Base-by-base conservation (phyloP, 2,113 vertebrate genomes). In the Mirza zaza region DNA sequence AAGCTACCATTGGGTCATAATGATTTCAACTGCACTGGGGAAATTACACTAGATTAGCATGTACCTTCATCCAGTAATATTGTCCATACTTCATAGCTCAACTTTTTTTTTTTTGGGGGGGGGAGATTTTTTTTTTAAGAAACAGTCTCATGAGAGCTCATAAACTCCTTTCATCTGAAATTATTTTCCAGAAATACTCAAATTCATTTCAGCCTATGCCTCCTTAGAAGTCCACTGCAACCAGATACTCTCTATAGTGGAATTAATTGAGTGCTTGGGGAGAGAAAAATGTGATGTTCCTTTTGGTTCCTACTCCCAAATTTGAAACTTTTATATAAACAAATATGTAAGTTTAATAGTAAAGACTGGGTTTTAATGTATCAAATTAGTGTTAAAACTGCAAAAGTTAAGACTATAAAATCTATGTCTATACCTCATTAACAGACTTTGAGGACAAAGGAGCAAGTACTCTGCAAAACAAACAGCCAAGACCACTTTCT, bases 161-260 rank as follows among this genome's bases (percentile, higher is more conserved):
- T 84, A 59, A 59, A 95, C 13, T 45, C 42, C 36, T 67, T 94
- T 89, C 14, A 91, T 52, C 73, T 81, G 76, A 94, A 92, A 86
- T 67, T 89, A 92, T 55, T 89, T 95, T 88, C 68, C 57, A 70
- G 85, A 86, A 94, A 91, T 65, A 91, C 6, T 94, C 83, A 67
- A 85, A 89, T 90, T 95, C 65, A 71, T 18, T 57, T 92, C 67
- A 86, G 52, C 39, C 29, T n/a, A 61, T 20, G 32, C 39, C 12
- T 42, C 23, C 50, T 79, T 45, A 87, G 42, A 96, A 94, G 84
- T 68, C 14, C 50, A 82, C 4, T 70, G 50, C 21, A 91, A 83
- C 32, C 42, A 71, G 29, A 63, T 71, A 63, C 4, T 71, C 68
- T 87, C 34, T 83, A 50, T 9, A 55, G 15, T 32, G 81, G 27